Percentiles rank a stretch among this genome's conserved stretches.
Conservation (phyloP, 2,888 invertebrate genomes). For the Polymixis flavicincta region DNA sequence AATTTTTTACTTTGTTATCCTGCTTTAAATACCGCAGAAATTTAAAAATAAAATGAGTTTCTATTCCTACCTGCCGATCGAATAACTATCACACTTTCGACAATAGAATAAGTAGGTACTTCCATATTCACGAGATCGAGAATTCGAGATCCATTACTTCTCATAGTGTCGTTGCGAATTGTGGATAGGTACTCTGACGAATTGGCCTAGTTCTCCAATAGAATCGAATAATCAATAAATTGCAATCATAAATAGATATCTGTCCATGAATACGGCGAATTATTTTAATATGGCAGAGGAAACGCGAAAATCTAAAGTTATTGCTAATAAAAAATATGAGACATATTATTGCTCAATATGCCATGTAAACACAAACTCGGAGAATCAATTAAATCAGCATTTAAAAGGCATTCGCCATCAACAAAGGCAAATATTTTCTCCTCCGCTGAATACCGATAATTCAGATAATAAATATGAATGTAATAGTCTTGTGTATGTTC, state of each 20-base stretch:
- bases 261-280: conserved; percentile 12
- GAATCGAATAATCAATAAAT: conserved; percentile 45
- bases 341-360: conserved; percentile 83
- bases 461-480: conserved; percentile 74
- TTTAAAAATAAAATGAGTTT: not conserved
- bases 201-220: conserved; percentile 40
- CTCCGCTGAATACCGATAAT: conserved; percentile 67
- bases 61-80: conserved; percentile 18
- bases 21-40: not conserved
- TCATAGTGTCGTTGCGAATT: conserved; percentile 4
- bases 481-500: conserved; percentile 76
- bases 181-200: conserved; percentile 26
- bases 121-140: conserved; percentile 8
- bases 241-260: conserved; percentile 10
- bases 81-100: not conserved
- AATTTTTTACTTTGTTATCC: not conserved
- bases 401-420: conserved; percentile 84
- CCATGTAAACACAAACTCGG: conserved; percentile 83
- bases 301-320: conserved; percentile 62
- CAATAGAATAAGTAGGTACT: conserved; percentile 32
- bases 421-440: conserved; percentile 76
- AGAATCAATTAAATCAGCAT: conserved; percentile 86
- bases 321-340: conserved; percentile 71
- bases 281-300: conserved; percentile 62
- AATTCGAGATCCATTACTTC: conserved; percentile 14